Conservation (phyloP, 2,113 vertebrate species). For the Paradisaea rubra region DNA sequence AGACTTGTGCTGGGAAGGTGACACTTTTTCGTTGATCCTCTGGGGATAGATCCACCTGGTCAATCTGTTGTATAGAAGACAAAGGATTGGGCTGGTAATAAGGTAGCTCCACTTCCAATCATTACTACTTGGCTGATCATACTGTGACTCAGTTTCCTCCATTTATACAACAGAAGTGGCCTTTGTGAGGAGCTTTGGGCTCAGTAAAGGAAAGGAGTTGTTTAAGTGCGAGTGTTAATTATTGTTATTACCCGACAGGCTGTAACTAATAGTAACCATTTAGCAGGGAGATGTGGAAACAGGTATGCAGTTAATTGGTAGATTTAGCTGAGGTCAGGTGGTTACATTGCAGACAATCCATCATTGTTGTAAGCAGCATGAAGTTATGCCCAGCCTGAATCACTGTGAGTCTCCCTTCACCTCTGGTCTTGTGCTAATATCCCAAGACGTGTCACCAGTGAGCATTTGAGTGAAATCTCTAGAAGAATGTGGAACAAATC, state of each 20-base stretch:
- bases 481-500: conserved; percentile 41
- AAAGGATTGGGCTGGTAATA: neutral
- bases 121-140: neutral
- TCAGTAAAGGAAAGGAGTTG: neutral
- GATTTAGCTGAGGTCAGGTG: conserved; percentile 51
- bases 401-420: neutral
- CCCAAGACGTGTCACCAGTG: neutral
- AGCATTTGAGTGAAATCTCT: conserved; percentile 18
- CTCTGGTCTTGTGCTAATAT: conserved; percentile 11
- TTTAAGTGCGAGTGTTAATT: conserved; percentile 9
- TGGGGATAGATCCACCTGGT: neutral
- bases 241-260: neutral
- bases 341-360: conserved; percentile 34
- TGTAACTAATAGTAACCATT: conserved; percentile 44
- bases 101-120: neutral
- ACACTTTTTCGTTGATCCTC: neutral
- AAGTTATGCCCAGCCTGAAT: conserved; percentile 8
- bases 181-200: neutral
- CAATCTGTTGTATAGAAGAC: neutral
- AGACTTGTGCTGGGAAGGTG: neutral
- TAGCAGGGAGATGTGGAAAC: conserved; percentile 11
- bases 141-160: neutral
- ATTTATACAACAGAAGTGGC: neutral
- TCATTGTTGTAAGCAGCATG: conserved; percentile 39
- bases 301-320: conserved; percentile 48